Evolutionary conservation across 1,140 invertebrate genomes (phyloP).

Genomic region (Akabosia matsudoensis): DNA sequence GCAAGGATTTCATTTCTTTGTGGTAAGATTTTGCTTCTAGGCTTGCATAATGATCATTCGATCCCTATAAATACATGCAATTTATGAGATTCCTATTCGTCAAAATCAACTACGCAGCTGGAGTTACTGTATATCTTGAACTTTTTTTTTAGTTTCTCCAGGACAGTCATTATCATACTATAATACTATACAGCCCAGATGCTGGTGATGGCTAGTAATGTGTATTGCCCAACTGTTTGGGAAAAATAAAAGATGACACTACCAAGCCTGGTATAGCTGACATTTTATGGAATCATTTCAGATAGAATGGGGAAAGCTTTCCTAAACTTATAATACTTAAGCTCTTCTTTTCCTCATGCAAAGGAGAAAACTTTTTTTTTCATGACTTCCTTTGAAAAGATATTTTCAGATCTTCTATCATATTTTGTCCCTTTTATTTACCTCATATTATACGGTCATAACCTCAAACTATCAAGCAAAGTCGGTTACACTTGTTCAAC

Average conservation of each 20-base stretch:
- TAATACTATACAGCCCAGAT: background rate
- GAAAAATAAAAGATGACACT: background rate
- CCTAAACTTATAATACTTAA: background rate
- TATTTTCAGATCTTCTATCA: slow-evolving; percentile 19
- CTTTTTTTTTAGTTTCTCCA: no score
- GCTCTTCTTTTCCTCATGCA: background rate
- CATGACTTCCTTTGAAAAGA: slow-evolving; percentile 3
- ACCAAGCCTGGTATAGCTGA: background rate
- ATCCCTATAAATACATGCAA: no score
- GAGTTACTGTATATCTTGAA: no score
- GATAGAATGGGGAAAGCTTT: background rate
- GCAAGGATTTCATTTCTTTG: no score
- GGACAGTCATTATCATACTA: no score
- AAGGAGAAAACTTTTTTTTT: background rate
- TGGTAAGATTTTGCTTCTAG: no score
- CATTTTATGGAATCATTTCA: background rate
- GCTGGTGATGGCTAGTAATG: background rate
- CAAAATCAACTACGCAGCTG: background rate
- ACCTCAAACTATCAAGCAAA: slow-evolving; percentile 16
- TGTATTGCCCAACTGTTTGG: background rate
- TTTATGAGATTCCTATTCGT: no score
- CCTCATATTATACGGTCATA: slow-evolving; percentile 14
- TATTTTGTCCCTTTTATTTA: slow-evolving; percentile 20
- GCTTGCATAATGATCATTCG: no score
- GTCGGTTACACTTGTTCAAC: background rate